Percentiles rank a stretch among this genome's conserved stretches.
These are phyloP conservation scores for Poecilia wingei DNA, from an alignment of 2,797 vertebrate genomes.

Conservation along the genomic window DNA sequence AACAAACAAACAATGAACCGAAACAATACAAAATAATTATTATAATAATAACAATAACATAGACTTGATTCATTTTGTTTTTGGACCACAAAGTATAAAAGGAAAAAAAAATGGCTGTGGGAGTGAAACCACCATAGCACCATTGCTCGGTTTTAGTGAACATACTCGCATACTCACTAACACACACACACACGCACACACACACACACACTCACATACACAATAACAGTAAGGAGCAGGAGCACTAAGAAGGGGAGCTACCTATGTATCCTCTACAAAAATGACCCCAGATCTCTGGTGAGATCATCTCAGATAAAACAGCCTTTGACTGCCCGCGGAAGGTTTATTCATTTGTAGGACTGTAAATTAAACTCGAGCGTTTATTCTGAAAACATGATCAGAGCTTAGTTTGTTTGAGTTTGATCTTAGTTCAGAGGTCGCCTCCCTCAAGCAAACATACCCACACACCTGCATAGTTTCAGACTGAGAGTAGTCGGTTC, in stretches of 20 bases:
- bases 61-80: conserved; percentile 43
- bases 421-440: background rate
- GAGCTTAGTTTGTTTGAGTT: background rate
- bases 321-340: conserved; percentile 15
- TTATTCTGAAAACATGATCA: background rate
- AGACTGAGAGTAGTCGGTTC: background rate
- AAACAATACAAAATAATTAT: conserved; percentile 11
- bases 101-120: conserved; percentile 10
- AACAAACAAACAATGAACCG: background rate
- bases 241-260: conserved; percentile 31
- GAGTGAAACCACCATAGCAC: conserved; percentile 33
- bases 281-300: conserved; percentile 19
- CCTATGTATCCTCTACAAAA: conserved; percentile 33
- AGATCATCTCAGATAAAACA: conserved; percentile 9
- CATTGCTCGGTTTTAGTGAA: conserved; percentile 43
- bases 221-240: conserved; percentile 22
- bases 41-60: conserved; percentile 57
- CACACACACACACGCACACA: background rate
- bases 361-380: conserved; percentile 4
- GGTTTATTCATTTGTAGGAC: conserved; percentile 14
- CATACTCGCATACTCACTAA: conserved; percentile 4
- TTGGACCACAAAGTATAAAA: conserved; percentile 39
- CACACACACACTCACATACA: background rate
- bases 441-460: background rate
- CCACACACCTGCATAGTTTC: background rate